These are phyloP conservation scores for Anodontia alba DNA, from an alignment of 2,888 invertebrate genomes.

Conservation along the genomic window DNA sequence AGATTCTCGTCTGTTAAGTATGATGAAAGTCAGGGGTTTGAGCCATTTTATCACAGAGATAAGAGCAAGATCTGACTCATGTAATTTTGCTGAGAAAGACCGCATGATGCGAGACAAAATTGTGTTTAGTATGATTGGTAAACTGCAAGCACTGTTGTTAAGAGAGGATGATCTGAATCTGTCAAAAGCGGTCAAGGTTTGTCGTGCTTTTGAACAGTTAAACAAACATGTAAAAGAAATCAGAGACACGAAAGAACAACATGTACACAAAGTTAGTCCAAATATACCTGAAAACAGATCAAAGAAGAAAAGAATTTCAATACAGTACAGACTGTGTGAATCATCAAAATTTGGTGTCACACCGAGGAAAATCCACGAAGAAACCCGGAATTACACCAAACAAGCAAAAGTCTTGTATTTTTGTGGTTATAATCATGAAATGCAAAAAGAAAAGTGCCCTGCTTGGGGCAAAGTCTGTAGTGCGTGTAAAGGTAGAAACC, in stretches of 20 bases:
- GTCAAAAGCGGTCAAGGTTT: slow-evolving; percentile 34
- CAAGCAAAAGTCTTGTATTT: slow-evolving; percentile 33
- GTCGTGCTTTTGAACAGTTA: slow-evolving; percentile 51
- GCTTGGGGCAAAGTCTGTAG: too few relatives aligned
- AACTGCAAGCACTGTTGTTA: slow-evolving; percentile 50
- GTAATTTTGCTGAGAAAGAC: slow-evolving; percentile 52
- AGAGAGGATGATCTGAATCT: slow-evolving; percentile 46
- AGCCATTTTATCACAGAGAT: slow-evolving; percentile 51
- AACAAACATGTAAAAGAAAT: slow-evolving; percentile 51
- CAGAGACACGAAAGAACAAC: slow-evolving; percentile 25
- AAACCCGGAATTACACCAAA: not conserved
- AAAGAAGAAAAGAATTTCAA: not conserved
- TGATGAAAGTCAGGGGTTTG: slow-evolving; percentile 36
- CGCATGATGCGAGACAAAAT: slow-evolving; percentile 60
- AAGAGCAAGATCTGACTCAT: slow-evolving; percentile 35
- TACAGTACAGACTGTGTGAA: not conserved
- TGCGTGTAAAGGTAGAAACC: slow-evolving; percentile 52
- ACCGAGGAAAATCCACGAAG: not conserved
- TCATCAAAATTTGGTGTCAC: not conserved
- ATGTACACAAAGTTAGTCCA: slow-evolving; percentile 8
- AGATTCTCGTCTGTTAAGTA: slow-evolving; percentile 45
- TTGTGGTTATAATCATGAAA: slow-evolving; percentile 54
- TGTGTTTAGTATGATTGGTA: slow-evolving; percentile 45
- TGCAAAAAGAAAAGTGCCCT: slow-evolving; percentile 49
- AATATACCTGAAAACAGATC: not conserved